These are phyloP conservation scores for Sminthopsis crassicaudata DNA, from an alignment of 2,113 vertebrate genomes.

Conservation along the genomic window DNA sequence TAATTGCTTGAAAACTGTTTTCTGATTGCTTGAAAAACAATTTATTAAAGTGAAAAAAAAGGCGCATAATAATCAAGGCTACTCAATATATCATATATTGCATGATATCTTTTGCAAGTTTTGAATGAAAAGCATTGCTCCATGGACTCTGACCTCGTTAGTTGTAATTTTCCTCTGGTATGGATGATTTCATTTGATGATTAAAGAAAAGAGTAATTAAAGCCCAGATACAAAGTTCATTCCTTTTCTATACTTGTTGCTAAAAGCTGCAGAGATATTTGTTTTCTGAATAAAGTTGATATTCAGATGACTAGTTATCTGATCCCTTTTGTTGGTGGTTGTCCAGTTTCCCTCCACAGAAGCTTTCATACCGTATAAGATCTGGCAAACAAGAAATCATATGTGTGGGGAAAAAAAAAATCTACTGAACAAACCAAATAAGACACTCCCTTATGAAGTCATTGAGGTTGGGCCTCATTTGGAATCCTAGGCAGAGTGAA, in stretches of 20 bases:
- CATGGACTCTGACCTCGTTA: not conserved
- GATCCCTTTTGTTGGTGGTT: not conserved
- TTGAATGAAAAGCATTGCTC: not conserved
- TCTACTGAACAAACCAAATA: not conserved
- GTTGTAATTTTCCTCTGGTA: not conserved
- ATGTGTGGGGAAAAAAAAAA: not conserved
- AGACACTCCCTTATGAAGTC: slow-evolving; percentile 5
- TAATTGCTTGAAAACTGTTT: not conserved
- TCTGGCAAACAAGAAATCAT: not conserved
- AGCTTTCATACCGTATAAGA: not conserved
- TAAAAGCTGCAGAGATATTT: not conserved
- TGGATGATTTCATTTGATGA: not conserved
- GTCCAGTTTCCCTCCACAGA: not conserved
- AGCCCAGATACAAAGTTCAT: not conserved
- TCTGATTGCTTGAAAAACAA: not conserved
- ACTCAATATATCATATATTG: not conserved
- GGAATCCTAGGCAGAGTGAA: not conserved
- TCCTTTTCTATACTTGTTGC: not conserved
- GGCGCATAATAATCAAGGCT: not conserved
- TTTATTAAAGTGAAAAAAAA: not conserved
- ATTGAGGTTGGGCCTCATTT: not conserved
- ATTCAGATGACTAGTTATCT: not conserved
- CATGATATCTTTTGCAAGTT: not conserved
- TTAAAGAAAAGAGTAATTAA: not conserved
- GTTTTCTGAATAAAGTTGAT: slow-evolving; percentile 7